Percentiles rank a stretch among this genome's conserved stretches.
Evolutionary conservation across 2,888 invertebrate species (phyloP).

Genomic region (Dasypogon diadema): DNA sequence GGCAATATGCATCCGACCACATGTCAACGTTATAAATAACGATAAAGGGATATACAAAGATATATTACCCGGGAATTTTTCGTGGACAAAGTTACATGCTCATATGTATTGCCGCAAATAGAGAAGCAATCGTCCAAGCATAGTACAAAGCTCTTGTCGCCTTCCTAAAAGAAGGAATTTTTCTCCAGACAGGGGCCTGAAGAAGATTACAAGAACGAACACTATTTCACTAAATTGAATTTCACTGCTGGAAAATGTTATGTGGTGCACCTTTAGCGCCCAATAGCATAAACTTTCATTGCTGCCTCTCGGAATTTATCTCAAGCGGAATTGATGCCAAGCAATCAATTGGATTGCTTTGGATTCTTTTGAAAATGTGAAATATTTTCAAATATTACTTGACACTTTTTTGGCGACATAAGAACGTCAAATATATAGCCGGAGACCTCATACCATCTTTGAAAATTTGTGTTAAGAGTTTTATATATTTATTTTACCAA

Average conservation of each 20-base stretch:
- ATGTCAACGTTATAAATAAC: slow-evolving; percentile 21
- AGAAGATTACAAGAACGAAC: slow-evolving; percentile 19
- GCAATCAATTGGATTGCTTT: slow-evolving; percentile 45
- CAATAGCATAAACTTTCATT: slow-evolving; percentile 16
- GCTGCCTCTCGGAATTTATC: slow-evolving; percentile 21
- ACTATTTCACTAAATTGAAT: slow-evolving; percentile 45
- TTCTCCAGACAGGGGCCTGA: slow-evolving; percentile 1
- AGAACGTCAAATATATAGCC: slow-evolving; percentile 31
- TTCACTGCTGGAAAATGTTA: slow-evolving; percentile 31
- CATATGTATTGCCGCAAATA: slow-evolving; percentile 5
- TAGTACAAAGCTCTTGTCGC: neutral
- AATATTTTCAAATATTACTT: slow-evolving; percentile 48
- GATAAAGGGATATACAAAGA: slow-evolving; percentile 22
- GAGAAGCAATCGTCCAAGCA: slow-evolving; percentile 26
- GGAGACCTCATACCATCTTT: too few species aligned
- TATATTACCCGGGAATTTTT: slow-evolving; percentile 31
- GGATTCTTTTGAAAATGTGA: slow-evolving; percentile 39
- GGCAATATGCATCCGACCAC: slow-evolving; percentile 37
- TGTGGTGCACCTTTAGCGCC: too few species aligned
- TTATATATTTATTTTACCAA: too few species aligned
- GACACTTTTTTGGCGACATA: slow-evolving; percentile 21
- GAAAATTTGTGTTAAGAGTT: too few species aligned
- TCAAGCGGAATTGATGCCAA: slow-evolving; percentile 46
- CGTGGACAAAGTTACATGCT: neutral
- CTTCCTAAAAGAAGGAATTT: neutral